Evolutionary conservation across 2,113 vertebrate genomes (phyloP).

Genomic region (Pteropus alecto): DNA sequence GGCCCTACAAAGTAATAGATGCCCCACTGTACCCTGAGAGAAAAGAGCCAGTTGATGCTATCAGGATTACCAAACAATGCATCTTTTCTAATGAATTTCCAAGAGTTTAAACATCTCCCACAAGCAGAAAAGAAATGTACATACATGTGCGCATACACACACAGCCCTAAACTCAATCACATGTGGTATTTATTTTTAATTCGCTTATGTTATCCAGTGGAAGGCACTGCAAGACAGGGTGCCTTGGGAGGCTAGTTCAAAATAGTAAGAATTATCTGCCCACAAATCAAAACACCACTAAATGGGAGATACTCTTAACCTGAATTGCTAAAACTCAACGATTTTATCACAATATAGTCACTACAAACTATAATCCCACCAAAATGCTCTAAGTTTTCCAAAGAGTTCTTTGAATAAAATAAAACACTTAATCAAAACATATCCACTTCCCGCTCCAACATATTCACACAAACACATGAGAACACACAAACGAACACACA

Average conservation of each 20-base stretch:
- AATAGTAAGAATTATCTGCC: not conserved
- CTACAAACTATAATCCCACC: constrained; percentile 63
- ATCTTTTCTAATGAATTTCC: constrained; percentile 66
- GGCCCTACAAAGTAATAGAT: constrained; percentile 79
- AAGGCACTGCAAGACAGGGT: not conserved
- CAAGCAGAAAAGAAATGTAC: not conserved
- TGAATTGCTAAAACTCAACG: not conserved
- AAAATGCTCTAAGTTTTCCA: constrained; percentile 29
- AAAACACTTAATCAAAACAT: constrained; percentile 62
- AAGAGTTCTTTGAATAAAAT: constrained; percentile 54
- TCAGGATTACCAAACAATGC: constrained; percentile 56
- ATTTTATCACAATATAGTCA: constrained; percentile 15
- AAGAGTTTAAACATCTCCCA: constrained; percentile 68
- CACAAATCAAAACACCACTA: not conserved
- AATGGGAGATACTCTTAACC: not conserved
- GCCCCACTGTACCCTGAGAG: constrained; percentile 59
- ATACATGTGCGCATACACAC: not conserved
- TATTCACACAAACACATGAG: not conserved
- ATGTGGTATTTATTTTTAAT: not conserved
- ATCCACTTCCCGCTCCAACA: not conserved
- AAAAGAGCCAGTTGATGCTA: constrained; percentile 77
- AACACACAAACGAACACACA: not conserved
- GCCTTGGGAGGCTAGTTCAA: not conserved
- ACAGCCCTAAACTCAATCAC: not conserved
- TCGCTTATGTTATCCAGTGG: not conserved